A percentile compares a stretch with the other conserved stretches of the same genome.
Conservation (phyloP, 2,797 vertebrate species). For the Parauchenoglanis ngamensis region DNA sequence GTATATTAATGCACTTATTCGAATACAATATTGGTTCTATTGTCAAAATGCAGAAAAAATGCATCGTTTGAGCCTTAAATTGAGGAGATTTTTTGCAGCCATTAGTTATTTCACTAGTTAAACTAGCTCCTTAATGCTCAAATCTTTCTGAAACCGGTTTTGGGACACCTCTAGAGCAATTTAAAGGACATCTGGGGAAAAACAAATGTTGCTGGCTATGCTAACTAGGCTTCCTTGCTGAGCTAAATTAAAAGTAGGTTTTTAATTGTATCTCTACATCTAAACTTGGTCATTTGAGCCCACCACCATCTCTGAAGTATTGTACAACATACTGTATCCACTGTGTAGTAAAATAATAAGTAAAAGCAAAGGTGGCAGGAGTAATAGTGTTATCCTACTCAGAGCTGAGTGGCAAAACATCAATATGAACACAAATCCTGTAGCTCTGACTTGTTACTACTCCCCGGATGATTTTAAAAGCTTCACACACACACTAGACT, state of each 20-base stretch:
- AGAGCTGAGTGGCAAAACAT: neutral
- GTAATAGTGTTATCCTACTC: neutral
- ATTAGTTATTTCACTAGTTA: neutral
- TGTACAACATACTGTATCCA: neutral
- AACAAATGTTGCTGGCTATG: neutral
- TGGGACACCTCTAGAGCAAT: neutral
- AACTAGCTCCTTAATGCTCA: neutral
- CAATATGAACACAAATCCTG: neutral
- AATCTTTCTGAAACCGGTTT: neutral
- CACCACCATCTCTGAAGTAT: neutral
- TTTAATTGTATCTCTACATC: neutral
- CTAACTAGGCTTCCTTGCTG: neutral
- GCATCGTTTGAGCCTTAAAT: neutral
- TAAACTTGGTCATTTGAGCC: neutral
- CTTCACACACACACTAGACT: neutral
- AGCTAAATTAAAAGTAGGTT: neutral
- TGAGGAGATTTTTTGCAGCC: neutral
- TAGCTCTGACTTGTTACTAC: neutral
- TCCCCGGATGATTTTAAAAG: constrained; percentile 13
- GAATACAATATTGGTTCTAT: neutral
- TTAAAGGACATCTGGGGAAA: neutral
- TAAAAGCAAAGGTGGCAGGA: neutral
- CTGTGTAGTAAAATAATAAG: neutral
- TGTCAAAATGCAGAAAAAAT: neutral
- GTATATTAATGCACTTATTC: neutral